phyloP scores from a whole-genome alignment of 2,888 invertebrate genomes.

The Drosophila fungiperda region DNA sequence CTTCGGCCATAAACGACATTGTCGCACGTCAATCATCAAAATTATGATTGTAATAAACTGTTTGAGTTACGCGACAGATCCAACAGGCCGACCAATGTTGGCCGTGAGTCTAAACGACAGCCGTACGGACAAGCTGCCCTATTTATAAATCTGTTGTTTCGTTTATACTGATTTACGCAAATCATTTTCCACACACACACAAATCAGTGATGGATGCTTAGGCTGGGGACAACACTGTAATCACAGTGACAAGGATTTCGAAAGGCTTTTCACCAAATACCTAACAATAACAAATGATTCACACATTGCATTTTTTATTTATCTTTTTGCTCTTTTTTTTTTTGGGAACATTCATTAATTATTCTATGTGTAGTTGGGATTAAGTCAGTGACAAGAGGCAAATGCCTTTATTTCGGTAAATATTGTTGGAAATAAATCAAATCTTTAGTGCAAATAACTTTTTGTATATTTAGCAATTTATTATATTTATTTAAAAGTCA shows the following conservation, averaged over 20 bases:
- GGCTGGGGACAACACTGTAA: conserved; percentile 16
- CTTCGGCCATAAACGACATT: conserved; percentile 34
- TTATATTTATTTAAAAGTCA: background rate
- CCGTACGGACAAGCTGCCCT: conserved; percentile 3
- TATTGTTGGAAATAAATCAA: background rate
- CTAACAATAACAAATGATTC: conserved; percentile 36
- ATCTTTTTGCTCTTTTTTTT: conserved; percentile 19
- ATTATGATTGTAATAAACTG: conserved; percentile 37
- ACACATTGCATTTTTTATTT: conserved; percentile 10
- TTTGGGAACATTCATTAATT: conserved; percentile 38
- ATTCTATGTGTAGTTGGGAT: conserved; percentile 4
- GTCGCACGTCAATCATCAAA: conserved; percentile 65
- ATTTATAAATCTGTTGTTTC: conserved; percentile 22
- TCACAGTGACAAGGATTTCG: conserved; percentile 12
- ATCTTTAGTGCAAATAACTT: background rate
- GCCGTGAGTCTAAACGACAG: conserved; percentile 6
- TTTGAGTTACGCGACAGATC: conserved; percentile 18
- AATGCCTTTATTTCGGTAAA: background rate
- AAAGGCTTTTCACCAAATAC: conserved; percentile 17
- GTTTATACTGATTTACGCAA: background rate
- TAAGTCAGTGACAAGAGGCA: background rate
- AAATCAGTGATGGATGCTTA: conserved; percentile 26
- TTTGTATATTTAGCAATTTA: background rate
- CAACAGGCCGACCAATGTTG: conserved; percentile 15
- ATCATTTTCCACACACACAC: conserved; percentile 1